Evolutionary conservation across 2,888 invertebrate genomes (phyloP).

Genomic region (Nematopogon swammerdamellus): DNA sequence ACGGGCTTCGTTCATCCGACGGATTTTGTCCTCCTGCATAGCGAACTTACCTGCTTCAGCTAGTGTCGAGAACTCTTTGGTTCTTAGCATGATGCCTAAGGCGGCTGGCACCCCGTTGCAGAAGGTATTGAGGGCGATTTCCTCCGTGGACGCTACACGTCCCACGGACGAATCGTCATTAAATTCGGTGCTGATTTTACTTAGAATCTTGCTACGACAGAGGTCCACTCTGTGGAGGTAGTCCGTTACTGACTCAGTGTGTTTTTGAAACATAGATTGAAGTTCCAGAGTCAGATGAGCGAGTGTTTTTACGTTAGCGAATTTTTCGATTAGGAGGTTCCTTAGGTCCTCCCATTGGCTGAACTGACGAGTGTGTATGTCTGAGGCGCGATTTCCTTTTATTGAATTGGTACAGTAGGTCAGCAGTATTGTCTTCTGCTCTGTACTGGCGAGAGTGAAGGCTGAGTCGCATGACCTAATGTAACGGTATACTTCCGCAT

Average conservation of each 20-base stretch:
- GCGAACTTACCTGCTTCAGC: slow-evolving; percentile 14
- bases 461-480: neutral
- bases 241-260: slow-evolving; percentile 14
- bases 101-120: neutral
- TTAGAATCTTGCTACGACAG: slow-evolving; percentile 9
- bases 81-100: slow-evolving; percentile 1
- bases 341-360: neutral
- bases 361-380: neutral
- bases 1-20: slow-evolving; percentile 11
- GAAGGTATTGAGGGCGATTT: slow-evolving; percentile 1
- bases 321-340: slow-evolving; percentile 13
- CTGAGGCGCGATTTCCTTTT: neutral
- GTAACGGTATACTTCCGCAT: neutral
- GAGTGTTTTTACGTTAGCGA: slow-evolving; percentile 15
- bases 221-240: slow-evolving; percentile 15
- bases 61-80: slow-evolving; percentile 4
- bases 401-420: neutral
- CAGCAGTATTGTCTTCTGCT: neutral
- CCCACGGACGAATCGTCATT: neutral
- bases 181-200: slow-evolving; percentile 4
- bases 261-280: slow-evolving; percentile 16
- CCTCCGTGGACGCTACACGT: neutral
- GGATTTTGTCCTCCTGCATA: slow-evolving; percentile 15
- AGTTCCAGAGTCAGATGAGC: slow-evolving; percentile 14
- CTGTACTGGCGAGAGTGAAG: neutral